These are phyloP conservation scores for Drosophila chauvacae DNA, from an alignment of 1,140 invertebrate species.

Conservation along the genomic window DNA sequence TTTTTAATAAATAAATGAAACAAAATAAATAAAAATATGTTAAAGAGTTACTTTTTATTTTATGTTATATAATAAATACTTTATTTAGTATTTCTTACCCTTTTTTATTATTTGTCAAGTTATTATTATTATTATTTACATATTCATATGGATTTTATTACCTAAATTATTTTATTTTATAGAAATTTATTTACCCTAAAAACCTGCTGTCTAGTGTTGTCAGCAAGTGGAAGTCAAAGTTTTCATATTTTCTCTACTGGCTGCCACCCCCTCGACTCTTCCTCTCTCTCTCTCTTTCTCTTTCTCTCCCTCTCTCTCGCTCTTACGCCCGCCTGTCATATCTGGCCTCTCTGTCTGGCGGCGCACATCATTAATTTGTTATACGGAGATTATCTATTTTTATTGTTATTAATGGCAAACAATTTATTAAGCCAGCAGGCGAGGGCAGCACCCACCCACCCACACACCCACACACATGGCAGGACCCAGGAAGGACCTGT, in stretches of 20 bases:
- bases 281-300: no score
- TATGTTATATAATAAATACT: no score
- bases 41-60: no score
- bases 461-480: constrained; percentile 6
- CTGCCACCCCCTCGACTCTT: constrained; percentile 2
- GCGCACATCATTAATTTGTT: constrained; percentile 84
- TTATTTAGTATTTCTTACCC: no score
- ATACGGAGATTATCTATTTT: constrained; percentile 84
- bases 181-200: background rate
- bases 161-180: no score
- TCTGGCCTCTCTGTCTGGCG: constrained; percentile 30
- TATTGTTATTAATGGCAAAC: constrained; percentile 84
- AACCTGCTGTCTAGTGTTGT: constrained; percentile 55
- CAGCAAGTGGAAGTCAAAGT: constrained; percentile 48
- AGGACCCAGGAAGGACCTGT: background rate
- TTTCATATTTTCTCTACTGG: constrained; percentile 63
- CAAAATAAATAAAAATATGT: no score
- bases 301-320: no score
- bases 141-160: background rate
- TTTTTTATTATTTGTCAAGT: no score
- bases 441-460: constrained; percentile 16
- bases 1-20: background rate
- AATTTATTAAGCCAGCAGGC: constrained; percentile 79
- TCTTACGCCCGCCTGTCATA: background rate
- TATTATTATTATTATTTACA: no score